A percentile compares a stretch with the other conserved stretches of the same genome.
These are phyloP conservation scores for Falco punctatus DNA, from an alignment of 2,113 vertebrate species.

Conservation along the genomic window DNA sequence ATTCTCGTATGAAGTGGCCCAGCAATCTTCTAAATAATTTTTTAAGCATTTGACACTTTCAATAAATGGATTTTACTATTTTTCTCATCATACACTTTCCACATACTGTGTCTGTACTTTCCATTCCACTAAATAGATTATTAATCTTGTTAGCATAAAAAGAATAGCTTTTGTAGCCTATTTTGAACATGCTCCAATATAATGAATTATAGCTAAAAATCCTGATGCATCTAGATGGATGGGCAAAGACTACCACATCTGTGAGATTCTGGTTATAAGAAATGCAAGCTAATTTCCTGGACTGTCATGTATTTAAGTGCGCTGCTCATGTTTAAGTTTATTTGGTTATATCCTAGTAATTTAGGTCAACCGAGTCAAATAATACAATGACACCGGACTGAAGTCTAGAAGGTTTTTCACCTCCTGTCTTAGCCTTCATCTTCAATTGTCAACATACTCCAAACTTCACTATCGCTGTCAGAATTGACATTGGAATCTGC, in stretches of 20 bases:
- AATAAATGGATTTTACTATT: neutral
- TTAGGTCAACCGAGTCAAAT: neutral
- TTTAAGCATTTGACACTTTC: neutral
- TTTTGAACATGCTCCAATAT: neutral
- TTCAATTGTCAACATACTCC: slow-evolving; percentile 69
- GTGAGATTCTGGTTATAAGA: neutral
- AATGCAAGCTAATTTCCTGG: neutral
- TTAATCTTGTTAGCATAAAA: neutral
- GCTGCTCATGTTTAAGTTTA: neutral
- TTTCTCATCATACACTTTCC: neutral
- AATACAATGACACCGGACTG: neutral
- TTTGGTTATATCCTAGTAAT: slow-evolving; percentile 8
- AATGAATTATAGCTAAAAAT: neutral
- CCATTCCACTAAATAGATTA: slow-evolving; percentile 6
- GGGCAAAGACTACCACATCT: neutral
- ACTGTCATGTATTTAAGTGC: neutral
- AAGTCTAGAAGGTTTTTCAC: neutral
- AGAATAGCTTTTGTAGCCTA: neutral
- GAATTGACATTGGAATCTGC: slow-evolving; percentile 74
- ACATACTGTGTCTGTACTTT: neutral
- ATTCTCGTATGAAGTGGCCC: neutral
- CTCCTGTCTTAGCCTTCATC: slow-evolving; percentile 65
- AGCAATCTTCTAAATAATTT: neutral
- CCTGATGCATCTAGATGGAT: neutral
- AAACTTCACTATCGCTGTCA: slow-evolving; percentile 45